phyloP scores from a whole-genome alignment of 2,797 vertebrate species.

The Chrosomus eos region DNA sequence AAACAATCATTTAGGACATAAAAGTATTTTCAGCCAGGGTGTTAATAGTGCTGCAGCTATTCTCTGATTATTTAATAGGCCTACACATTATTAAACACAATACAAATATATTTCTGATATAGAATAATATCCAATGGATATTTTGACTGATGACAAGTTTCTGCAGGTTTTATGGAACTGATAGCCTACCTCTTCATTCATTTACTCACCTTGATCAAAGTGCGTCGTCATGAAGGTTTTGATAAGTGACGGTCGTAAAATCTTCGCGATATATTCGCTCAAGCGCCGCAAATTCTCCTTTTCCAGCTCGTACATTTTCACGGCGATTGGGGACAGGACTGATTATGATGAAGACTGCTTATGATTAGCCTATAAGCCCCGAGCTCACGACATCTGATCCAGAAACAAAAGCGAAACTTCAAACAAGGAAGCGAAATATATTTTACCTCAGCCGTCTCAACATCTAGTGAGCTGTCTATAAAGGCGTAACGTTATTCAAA shows the following conservation, averaged over 20 bases:
- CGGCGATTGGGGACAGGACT: neutral
- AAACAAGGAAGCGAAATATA: neutral
- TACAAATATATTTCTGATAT: neutral
- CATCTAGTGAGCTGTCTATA: neutral
- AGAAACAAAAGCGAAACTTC: slow-evolving; percentile 30
- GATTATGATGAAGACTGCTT: neutral
- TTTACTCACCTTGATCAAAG: slow-evolving; percentile 51
- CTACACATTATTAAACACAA: neutral
- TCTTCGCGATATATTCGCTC: slow-evolving; percentile 28
- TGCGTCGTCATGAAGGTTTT: slow-evolving; percentile 55
- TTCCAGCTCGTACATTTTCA: slow-evolving; percentile 57
- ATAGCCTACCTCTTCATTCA: neutral
- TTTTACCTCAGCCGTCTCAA: neutral
- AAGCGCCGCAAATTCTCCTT: slow-evolving; percentile 47
- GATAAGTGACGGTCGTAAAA: slow-evolving; percentile 62
- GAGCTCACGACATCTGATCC: neutral
- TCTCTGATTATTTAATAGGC: neutral
- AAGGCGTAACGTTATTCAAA: neutral
- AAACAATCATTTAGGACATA: neutral
- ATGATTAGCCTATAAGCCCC: no score
- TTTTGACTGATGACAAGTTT: neutral
- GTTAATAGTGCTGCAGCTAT: neutral
- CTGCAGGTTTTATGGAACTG: neutral
- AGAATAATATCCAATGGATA: neutral
- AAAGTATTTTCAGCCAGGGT: neutral